Percentiles rank a stretch among this genome's conserved stretches.
These are phyloP conservation scores for Amblyraja radiata DNA, from an alignment of 2,797 vertebrate species.

Conservation along the genomic window DNA sequence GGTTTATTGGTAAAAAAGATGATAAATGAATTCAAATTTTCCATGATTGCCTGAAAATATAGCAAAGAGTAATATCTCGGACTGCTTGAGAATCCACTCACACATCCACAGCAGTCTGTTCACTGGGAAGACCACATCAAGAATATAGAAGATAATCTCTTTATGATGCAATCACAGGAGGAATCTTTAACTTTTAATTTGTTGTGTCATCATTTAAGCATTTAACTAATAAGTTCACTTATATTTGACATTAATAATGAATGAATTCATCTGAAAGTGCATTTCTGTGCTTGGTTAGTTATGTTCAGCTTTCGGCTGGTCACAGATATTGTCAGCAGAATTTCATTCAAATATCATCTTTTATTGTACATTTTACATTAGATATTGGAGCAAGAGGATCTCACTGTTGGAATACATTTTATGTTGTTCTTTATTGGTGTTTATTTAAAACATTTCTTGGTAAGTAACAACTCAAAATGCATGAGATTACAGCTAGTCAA, in stretches of 20 bases:
- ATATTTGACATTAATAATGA: constrained; percentile 42
- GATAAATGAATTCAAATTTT: constrained; percentile 19
- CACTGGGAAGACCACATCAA: background rate
- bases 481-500: constrained; percentile 41
- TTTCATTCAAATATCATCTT: background rate
- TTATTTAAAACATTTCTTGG: constrained; percentile 32
- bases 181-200: constrained; percentile 40
- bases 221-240: constrained; percentile 42
- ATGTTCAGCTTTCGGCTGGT: constrained; percentile 32
- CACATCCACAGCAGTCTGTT: background rate
- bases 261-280: constrained; percentile 40
- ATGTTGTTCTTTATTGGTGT: constrained; percentile 32
- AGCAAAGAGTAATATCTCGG: background rate
- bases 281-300: constrained; percentile 38
- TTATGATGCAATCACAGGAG: constrained; percentile 30
- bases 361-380: background rate
- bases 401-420: background rate
- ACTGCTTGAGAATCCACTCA: background rate
- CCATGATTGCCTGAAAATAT: background rate
- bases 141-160: background rate
- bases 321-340: constrained; percentile 1
- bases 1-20: background rate
- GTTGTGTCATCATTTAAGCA: constrained; percentile 41
- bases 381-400: background rate
- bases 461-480: constrained; percentile 43